phyloP scores from a whole-genome alignment of 2,797 vertebrate species.

The Gila robusta region DNA sequence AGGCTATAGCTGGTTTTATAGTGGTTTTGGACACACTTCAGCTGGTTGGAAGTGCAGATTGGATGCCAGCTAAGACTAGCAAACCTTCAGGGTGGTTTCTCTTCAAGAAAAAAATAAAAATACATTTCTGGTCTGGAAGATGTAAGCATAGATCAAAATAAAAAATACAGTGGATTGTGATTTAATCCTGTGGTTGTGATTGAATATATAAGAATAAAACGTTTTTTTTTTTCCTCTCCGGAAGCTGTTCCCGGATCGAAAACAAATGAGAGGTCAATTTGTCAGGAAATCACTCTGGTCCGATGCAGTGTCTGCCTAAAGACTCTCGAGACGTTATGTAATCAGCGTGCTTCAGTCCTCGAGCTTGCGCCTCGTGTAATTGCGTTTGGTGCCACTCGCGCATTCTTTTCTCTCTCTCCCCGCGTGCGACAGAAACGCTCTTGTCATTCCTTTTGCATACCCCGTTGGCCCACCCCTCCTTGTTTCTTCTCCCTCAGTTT shows the following conservation, averaged over 20 bases:
- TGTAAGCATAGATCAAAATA: slow-evolving; percentile 45
- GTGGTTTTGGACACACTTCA: background rate
- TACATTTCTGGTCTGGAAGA: background rate
- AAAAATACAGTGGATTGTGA: slow-evolving; percentile 39
- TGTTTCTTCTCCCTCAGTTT: slow-evolving; percentile 57
- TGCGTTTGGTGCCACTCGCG: slow-evolving; percentile 67
- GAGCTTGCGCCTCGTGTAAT: slow-evolving; percentile 73
- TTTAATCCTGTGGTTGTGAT: slow-evolving; percentile 57
- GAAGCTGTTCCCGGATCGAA: slow-evolving; percentile 64
- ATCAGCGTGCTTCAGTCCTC: slow-evolving; percentile 72
- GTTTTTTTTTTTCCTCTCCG: slow-evolving; percentile 67
- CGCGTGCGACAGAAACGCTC: slow-evolving; percentile 66
- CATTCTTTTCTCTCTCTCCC: slow-evolving; percentile 57
- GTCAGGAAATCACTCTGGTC: slow-evolving; percentile 75
- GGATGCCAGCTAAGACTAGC: background rate
- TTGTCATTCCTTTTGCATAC: slow-evolving; percentile 71
- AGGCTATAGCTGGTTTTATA: background rate
- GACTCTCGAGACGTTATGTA: slow-evolving; percentile 73
- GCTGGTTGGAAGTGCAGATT: background rate
- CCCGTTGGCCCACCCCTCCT: slow-evolving; percentile 15
- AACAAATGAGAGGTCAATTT: slow-evolving; percentile 76
- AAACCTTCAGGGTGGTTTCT: background rate
- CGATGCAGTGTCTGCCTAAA: slow-evolving; percentile 71
- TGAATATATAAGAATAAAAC: slow-evolving; percentile 60
- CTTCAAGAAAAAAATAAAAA: background rate